A percentile compares a stretch with the other conserved stretches of the same genome.
Conservation (phyloP, 2,797 vertebrate genomes). For the Channallabes apus region DNA sequence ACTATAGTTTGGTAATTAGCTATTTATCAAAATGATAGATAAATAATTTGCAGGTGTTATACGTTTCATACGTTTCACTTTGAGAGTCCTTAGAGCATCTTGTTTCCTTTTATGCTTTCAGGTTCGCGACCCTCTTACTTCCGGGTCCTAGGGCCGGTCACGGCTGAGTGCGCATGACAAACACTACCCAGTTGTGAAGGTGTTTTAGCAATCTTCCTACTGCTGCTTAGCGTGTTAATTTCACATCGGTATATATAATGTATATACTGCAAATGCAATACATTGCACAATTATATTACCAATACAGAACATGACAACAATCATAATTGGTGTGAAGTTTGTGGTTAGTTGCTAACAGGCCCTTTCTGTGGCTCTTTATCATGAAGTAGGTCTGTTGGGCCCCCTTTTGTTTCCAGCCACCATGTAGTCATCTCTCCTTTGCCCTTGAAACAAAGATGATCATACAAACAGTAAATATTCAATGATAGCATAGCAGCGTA, state of each 20-base stretch:
- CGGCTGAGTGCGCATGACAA: no score
- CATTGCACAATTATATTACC: background rate
- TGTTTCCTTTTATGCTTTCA: no score
- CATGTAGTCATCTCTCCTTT: conserved; percentile 80
- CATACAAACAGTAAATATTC: conserved; percentile 28
- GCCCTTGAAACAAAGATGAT: conserved; percentile 62
- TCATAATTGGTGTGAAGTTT: background rate
- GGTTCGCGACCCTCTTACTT: no score
- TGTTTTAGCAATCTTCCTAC: background rate
- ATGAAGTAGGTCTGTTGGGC: conserved; percentile 55
- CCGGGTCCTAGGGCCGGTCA: no score
- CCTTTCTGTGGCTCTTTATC: conserved; percentile 52
- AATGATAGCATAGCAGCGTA: background rate
- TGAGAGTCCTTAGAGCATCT: no score
- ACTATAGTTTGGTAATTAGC: no score
- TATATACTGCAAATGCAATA: background rate
- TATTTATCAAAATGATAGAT: no score
- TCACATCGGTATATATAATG: background rate
- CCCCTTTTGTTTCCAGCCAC: conserved; percentile 75
- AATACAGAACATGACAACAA: conserved; percentile 11
- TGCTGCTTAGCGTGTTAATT: no score
- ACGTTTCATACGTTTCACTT: background rate
- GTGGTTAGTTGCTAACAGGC: conserved; percentile 64
- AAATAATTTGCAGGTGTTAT: background rate
- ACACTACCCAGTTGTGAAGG: background rate